phyloP scores from a whole-genome alignment of 1,140 invertebrate genomes.

The Megalonaias nervosa region DNA sequence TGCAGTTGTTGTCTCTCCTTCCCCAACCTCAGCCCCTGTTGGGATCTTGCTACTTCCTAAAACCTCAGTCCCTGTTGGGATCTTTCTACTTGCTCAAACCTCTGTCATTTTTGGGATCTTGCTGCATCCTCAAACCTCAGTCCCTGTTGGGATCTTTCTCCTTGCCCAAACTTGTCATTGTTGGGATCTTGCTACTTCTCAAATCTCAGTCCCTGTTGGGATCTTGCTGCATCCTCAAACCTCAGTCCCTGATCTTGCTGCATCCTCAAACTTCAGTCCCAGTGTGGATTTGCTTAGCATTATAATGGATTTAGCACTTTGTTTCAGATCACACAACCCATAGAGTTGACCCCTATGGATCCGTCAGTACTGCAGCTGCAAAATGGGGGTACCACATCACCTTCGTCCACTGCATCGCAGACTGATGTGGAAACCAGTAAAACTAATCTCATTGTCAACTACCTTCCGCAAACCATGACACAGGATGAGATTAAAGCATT shows the following conservation, averaged over 20 bases:
- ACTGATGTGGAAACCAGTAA: conserved; percentile 87
- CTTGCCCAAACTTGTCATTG: no score
- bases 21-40: no score
- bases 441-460: conserved; percentile 99
- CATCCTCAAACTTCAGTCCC: no score
- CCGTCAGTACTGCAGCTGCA: conserved; percentile 51
- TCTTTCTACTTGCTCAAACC: no score
- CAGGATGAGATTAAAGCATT: conserved; percentile 98
- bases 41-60: no score
- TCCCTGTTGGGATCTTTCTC: no score
- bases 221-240: background rate
- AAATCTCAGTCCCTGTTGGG: background rate
- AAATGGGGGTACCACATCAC: conserved; percentile 61
- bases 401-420: conserved; percentile 54
- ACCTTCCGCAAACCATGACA: conserved; percentile 99
- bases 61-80: background rate
- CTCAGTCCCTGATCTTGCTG: background rate
- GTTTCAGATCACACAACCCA: conserved; percentile 42
- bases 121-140: no score
- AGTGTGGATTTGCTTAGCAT: background rate
- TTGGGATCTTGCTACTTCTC: no score
- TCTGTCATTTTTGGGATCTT: no score
- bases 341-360: conserved; percentile 49
- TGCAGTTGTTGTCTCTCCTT: no score
- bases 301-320: background rate